Evolutionary conservation across 1,140 invertebrate genomes (phyloP).

Genomic region (Pseudomyrmex cubaensis): DNA sequence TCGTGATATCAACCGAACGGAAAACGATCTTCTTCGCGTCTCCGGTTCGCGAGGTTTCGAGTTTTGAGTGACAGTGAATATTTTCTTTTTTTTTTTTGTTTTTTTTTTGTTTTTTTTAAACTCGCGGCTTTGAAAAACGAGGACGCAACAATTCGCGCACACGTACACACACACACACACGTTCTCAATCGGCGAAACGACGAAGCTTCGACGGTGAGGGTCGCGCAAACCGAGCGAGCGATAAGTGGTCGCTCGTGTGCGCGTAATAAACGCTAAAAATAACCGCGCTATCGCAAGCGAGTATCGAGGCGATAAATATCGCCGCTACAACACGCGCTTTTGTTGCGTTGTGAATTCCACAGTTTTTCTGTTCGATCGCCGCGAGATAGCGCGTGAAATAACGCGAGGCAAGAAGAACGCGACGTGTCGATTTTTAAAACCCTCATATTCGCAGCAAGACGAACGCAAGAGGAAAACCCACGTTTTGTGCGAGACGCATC

Average conservation of each 20-base stretch:
- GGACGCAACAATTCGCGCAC: background rate
- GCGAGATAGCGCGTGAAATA: background rate
- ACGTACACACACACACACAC: too few species aligned
- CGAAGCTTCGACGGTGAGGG: background rate
- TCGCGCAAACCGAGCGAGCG: constrained; percentile 13
- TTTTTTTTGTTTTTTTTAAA: too few species aligned
- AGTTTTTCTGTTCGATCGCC: background rate
- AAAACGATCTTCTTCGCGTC: too few species aligned
- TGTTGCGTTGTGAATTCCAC: constrained; percentile 12
- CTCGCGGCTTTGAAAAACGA: too few species aligned
- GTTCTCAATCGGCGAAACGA: background rate
- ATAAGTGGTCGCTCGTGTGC: constrained; percentile 27
- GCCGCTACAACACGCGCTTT: background rate
- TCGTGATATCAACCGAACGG: too few species aligned
- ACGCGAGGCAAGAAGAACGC: background rate
- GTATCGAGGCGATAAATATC: constrained; percentile 57
- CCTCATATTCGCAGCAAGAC: background rate
- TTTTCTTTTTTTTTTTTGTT: too few species aligned
- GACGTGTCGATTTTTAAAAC: background rate
- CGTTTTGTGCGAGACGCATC: background rate
- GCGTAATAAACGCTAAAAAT: constrained; percentile 66
- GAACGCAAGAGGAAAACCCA: background rate
- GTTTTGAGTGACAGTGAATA: too few species aligned
- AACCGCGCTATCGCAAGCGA: constrained; percentile 59
- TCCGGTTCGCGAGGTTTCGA: too few species aligned